Evolutionary conservation across 2,888 invertebrate species (phyloP).

Genomic region (Thelaira solivaga): DNA sequence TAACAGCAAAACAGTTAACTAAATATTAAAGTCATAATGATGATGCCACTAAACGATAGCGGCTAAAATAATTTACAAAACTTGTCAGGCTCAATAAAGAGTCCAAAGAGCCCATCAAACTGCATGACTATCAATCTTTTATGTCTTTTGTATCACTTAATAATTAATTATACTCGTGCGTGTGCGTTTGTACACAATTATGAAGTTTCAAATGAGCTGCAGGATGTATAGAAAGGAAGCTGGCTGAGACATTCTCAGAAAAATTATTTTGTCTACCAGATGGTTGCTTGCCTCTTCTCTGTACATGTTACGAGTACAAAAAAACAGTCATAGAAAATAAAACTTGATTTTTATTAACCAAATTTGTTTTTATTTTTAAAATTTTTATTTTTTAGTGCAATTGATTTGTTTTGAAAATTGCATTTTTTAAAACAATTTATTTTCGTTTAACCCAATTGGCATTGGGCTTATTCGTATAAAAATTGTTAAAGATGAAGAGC

Average conservation of each 20-base stretch:
- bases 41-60: not conserved
- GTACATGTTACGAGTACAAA: too few species aligned
- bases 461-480: constrained; percentile 35
- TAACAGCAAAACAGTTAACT: constrained; percentile 43
- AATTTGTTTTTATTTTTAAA: too few species aligned
- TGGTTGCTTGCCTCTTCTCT: too few species aligned
- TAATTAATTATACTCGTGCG: not conserved
- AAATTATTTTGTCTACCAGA: too few species aligned
- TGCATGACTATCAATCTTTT: constrained; percentile 3
- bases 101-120: not conserved
- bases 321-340: too few species aligned
- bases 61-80: not conserved
- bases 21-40: not conserved
- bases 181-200: not conserved
- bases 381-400: too few species aligned
- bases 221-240: too few species aligned
- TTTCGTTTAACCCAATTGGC: constrained; percentile 60
- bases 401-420: too few species aligned
- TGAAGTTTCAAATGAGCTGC: too few species aligned
- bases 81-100: not conserved
- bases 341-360: too few species aligned
- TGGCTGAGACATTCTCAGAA: too few species aligned
- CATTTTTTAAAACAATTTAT: constrained; percentile 14
- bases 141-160: not conserved
- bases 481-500: not conserved